Base-by-base conservation (phyloP, 2,888 invertebrate species). In the Philonicus albiceps region DNA sequence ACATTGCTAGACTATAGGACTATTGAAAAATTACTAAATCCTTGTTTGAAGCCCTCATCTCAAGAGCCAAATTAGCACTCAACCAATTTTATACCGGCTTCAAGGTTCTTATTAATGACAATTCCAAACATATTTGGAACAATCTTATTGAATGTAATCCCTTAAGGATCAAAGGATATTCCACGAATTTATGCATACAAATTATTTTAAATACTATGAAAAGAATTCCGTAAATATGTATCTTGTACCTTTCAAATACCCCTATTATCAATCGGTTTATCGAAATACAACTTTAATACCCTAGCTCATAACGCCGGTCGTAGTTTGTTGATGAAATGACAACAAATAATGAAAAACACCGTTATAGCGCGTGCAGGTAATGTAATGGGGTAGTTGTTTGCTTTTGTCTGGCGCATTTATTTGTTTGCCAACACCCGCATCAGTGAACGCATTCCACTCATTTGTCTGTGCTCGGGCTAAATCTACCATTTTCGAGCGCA, bases 381-480 rank as follows among this genome's bases (percentile, higher is more conserved):
- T 37, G 75, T 37, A 37, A 37, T 37, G n/a, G 6, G 34, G n/a
- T 40, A 19, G 19, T 37, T 76, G 76, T 76, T 76, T 76, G 76
- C 40, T 11, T 22, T 76, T 76, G 76, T 76, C 40, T 19, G 76
- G n/a, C 22, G 34, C 16, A 37, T 40, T 76, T 76, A 34, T 74
- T 74, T 74, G 40, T 76, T 76, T 76, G 43, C 37, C 22, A 40
- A 76, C 76, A 76, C 76, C 76, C 76, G 34, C 76, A 76, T 76
- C 40, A 76, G 64, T 22, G 64, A 0, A 64, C 64, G 64, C 64
- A 64, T 64, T 64, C 64, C 64, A 27, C 2, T 27, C 64, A 22
- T 64, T 64, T 64, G 64, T 64, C 64, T 22, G 64, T 27, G 27
- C 19, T 11, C 22, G 8, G 64, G 13, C 64, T 64, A 64, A 64